Evolutionary conservation across 2,113 vertebrate species (phyloP), one percentile per base, ranked within the genome.

Genomic region (Lamprotornis superbus): DNA sequence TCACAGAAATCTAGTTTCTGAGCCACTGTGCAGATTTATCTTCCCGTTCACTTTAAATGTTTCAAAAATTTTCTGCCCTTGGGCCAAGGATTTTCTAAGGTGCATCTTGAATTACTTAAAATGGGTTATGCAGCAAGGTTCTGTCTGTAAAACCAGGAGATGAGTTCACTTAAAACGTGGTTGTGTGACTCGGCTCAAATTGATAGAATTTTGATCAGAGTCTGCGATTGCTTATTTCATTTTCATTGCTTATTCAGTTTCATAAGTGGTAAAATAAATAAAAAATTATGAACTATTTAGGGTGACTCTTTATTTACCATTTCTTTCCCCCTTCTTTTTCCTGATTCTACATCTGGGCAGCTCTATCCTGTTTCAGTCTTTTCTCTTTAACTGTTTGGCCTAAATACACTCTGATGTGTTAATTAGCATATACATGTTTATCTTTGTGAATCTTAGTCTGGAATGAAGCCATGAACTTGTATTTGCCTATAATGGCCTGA

Each of bases 101-200:
- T 89, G 84, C 70, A 67, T 82, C 84, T 73, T 76, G 70, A 96
- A 79, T 76, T 84, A 59, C 83, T 94, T 95, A 73, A 65, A 95
- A 76, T 0, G 0, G 53, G 37, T 80, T 95, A 42, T 82, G 37
- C 61, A 84, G 60, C 28, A 82, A 31, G 8, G 8, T 57, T 89
- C 57, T 64, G 25, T 55, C 49, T 90, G 59, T 50, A 85, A 95
- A 91, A 71, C 52, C 18, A 71, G 46, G 31, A 80, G 33, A 87
- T 3, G 46, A 57, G 10, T 80, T 93, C 37, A 35, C 25, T 65
- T 87, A 39, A 85, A 84, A 89, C 22, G 17, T 27, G 22, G 1
- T 31, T 76, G 39, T 79, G 21, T 83, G 69, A 44, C 35, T 96
- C 60, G 52, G 70, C 19, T 47, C 46, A 89, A 67, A 82, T 21